phyloP scores from a whole-genome alignment of 2,888 invertebrate genomes.

The Isotomurus palustris region DNA sequence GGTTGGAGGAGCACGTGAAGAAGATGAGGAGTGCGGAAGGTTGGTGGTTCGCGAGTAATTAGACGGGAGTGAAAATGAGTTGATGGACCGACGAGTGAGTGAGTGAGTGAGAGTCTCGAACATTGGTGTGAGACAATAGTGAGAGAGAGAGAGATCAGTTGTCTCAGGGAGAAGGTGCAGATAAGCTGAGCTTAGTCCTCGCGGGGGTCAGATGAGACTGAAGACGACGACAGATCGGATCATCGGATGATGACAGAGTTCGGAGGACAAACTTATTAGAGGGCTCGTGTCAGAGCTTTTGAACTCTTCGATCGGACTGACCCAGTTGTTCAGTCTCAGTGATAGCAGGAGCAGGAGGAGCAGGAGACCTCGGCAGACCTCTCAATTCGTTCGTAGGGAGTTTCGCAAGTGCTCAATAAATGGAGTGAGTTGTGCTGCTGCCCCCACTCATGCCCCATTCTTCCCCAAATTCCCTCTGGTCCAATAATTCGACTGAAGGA shows the following conservation, averaged over 20 bases:
- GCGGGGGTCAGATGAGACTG: too few species aligned
- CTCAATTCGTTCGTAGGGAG: not conserved
- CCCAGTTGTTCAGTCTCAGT: conserved; percentile 31
- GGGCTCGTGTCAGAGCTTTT: too few species aligned
- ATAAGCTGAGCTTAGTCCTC: too few species aligned
- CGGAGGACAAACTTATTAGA: too few species aligned
- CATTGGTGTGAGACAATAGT: too few species aligned
- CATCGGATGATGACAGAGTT: too few species aligned
- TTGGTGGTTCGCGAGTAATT: not conserved
- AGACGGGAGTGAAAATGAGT: not conserved
- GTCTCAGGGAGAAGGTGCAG: not conserved
- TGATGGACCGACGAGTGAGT: not conserved
- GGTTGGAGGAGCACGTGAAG: not conserved
- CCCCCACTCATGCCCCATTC: too few species aligned
- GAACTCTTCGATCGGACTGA: conserved; percentile 45
- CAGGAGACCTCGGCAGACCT: not conserved
- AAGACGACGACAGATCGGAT: too few species aligned
- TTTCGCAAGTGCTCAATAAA: too few species aligned
- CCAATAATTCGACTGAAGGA: not conserved
- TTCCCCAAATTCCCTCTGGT: not conserved
- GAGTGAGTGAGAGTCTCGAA: too few species aligned
- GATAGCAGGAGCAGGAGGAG: not conserved
- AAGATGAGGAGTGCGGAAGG: not conserved
- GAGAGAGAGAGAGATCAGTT: too few species aligned
- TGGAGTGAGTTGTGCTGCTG: not conserved